A percentile compares a stretch with the other conserved stretches of the same genome.
Evolutionary conservation across 2,113 vertebrate genomes (phyloP).

Genomic region (Lamprologus tigripictilis): DNA sequence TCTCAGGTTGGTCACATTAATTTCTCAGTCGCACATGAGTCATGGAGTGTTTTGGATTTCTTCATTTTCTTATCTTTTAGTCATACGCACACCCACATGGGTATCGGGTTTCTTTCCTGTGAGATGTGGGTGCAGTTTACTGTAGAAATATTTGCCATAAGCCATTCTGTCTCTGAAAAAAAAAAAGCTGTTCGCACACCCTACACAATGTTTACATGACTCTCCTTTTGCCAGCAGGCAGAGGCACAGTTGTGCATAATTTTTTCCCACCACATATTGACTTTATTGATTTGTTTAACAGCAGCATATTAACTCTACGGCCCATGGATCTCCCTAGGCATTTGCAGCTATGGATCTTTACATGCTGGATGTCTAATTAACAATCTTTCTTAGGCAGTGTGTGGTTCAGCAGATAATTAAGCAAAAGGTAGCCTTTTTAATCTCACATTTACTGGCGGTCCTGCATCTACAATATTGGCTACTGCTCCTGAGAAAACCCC

Average conservation of each 20-base stretch:
- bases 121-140: background rate
- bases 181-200: background rate
- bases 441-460: background rate
- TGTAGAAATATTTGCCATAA: background rate
- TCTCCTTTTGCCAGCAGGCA: background rate
- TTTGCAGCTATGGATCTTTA: conserved; percentile 11
- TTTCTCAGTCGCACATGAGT: conserved; percentile 36
- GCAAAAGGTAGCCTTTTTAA: background rate
- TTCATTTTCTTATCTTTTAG: background rate
- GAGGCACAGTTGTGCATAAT: background rate
- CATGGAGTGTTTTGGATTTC: conserved; percentile 22
- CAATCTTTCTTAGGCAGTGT: background rate
- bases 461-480: background rate
- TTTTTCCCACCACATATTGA: background rate
- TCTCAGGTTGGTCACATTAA: background rate
- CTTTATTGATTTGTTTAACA: background rate
- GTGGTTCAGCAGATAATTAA: background rate
- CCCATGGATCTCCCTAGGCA: background rate
- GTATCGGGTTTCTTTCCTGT: background rate
- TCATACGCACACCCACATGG: background rate
- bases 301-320: background rate
- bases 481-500: background rate
- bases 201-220: background rate
- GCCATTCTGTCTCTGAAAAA: background rate
- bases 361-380: background rate